These are phyloP conservation scores for Ctenomys sociabilis DNA, from an alignment of 2,113 vertebrate genomes.

Conservation along the genomic window DNA sequence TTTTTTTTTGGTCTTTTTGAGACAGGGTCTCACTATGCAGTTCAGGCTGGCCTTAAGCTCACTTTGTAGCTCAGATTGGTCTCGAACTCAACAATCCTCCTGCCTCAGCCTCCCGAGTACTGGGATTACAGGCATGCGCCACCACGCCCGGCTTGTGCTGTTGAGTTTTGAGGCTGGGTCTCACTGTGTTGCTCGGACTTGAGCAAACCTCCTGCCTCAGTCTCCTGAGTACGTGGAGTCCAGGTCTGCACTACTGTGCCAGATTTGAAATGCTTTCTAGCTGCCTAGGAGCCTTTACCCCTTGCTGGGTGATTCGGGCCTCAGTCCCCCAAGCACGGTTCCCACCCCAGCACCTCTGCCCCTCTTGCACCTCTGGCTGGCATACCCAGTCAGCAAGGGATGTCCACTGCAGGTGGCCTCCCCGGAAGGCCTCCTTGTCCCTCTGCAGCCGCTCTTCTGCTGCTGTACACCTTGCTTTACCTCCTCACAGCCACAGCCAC, in stretches of 20 bases:
- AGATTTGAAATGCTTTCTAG: background rate
- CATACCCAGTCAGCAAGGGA: background rate
- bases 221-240: background rate
- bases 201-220: background rate
- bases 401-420: background rate
- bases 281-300: background rate
- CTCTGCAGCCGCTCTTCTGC: too few relatives aligned
- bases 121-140: too few relatives aligned
- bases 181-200: background rate
- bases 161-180: background rate
- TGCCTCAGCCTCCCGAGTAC: too few relatives aligned
- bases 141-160: background rate
- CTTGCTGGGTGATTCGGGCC: fast-evolving
- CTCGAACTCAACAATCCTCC: too few relatives aligned
- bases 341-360: background rate
- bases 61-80: too few relatives aligned
- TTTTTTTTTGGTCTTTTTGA: too few relatives aligned
- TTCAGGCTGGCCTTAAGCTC: too few relatives aligned
- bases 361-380: background rate
- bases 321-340: background rate
- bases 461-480: background rate
- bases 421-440: background rate
- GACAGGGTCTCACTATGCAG: background rate
- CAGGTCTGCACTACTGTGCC: too few relatives aligned
- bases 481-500: background rate